Base-by-base conservation (phyloP, 2,888 invertebrate genomes). In the Drosophila neonasuta region DNA sequence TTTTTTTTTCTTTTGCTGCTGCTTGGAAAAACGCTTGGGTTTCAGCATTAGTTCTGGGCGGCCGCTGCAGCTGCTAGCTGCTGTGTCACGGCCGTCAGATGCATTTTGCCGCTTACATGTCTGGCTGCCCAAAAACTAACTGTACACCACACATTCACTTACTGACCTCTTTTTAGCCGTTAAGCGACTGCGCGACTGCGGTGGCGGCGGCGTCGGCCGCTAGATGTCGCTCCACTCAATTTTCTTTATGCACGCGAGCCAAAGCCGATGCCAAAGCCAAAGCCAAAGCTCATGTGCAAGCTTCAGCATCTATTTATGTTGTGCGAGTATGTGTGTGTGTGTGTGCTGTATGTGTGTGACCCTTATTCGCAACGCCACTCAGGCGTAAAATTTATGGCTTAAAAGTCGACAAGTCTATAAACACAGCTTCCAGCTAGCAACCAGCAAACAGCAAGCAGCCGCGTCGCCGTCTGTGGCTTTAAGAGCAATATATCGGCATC, bases 341-440 rank as follows among this genome's bases (percentile, higher is more conserved):
- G 57, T 58, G 61, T 55, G 49, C 32, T 60, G 39, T 75, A 41
- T 83, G 60, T 85, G 67, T 85, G 80, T 84, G 83, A 84, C 83
- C 83, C 83, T 84, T 84, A 80, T 84, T 87, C 80, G 86, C 87
- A 83, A 86, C 78, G 80, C 74, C 80, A 80, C 72, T 84, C 80
- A 78, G 87, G 83, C 87, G 87, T 84, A 87, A 87, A 84, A 87
- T 84, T 87, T 84, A 87, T 84, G 87, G 83, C 86, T 85, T 78
- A 86, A 84, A 87, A 78, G 84, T 75, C 76, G 80, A 81, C 86
- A 86, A 79, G 80, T 83, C 82, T 82, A 83, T 87, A 83, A 83
- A 82, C 80, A 82, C 86, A 87, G 87, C 87, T 86, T 86, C 81
- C 81, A 81, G 78, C 81, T 77, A 71, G 76, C 68, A 79, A 45